These are phyloP conservation scores for Stratiomys singularior DNA, from an alignment of 2,888 invertebrate species.

Conservation along the genomic window DNA sequence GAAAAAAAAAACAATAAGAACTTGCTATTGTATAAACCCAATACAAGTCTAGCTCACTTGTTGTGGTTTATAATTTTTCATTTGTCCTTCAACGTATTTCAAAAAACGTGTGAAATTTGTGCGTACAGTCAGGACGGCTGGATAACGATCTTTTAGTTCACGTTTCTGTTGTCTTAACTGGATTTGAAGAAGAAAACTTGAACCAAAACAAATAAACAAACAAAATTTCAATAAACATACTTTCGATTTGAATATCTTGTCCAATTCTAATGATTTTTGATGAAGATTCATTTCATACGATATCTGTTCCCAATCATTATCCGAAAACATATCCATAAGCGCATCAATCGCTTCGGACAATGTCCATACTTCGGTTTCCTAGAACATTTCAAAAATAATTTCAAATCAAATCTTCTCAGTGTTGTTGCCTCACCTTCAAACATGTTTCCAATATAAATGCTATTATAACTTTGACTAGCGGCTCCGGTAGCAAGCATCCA, in stretches of 20 bases:
- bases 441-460: constrained; percentile 72
- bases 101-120: constrained; percentile 78
- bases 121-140: constrained; percentile 76
- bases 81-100: constrained; percentile 67
- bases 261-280: constrained; percentile 70
- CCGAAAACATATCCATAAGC: constrained; percentile 80
- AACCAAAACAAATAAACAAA: neutral
- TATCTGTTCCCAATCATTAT: constrained; percentile 76
- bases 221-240: constrained; percentile 62
- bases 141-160: constrained; percentile 74
- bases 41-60: constrained; percentile 34
- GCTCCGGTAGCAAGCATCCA: constrained; percentile 66
- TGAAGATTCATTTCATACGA: constrained; percentile 73
- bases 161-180: constrained; percentile 75
- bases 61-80: constrained; percentile 50
- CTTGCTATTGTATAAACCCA: neutral
- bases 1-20: neutral
- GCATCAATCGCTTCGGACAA: constrained; percentile 80
- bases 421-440: constrained; percentile 55
- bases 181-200: constrained; percentile 55
- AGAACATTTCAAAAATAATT: constrained; percentile 52
- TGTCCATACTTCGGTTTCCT: constrained; percentile 76
- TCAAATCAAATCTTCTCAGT: neutral
- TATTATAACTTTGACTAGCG: constrained; percentile 65
- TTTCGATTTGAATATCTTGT: constrained; percentile 74